A percentile compares a stretch with the other conserved stretches of the same genome.
These are phyloP conservation scores for Neoscelio sp. DNA, from an alignment of 2,888 invertebrate species.

Conservation along the genomic window DNA sequence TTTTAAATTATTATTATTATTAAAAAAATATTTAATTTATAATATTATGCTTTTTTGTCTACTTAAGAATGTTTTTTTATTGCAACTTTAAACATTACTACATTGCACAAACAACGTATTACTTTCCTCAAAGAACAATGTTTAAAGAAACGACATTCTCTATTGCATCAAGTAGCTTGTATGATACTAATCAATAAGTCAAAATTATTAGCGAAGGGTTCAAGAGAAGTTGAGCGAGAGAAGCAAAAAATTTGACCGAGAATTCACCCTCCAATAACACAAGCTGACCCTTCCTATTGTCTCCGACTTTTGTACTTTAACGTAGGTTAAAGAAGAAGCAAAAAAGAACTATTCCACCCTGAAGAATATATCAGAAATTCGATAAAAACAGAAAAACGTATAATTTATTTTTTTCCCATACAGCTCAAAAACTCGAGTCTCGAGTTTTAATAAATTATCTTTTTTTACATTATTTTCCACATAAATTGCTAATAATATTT, in stretches of 20 bases:
- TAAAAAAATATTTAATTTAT: too few relatives aligned
- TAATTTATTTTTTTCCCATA: constrained; percentile 4
- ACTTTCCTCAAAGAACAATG: background rate
- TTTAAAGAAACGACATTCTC: background rate
- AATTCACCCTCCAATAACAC: constrained; percentile 18
- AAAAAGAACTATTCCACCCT: constrained; percentile 1
- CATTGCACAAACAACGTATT: background rate
- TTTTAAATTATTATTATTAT: too few relatives aligned
- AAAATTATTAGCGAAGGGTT: constrained; percentile 34
- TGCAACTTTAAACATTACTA: too few relatives aligned
- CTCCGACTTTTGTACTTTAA: constrained; percentile 7
- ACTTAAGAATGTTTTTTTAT: too few relatives aligned
- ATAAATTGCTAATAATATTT: too few relatives aligned
- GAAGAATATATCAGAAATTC: constrained; percentile 13
- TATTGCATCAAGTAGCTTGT: background rate
- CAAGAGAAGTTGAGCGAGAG: constrained; percentile 15
- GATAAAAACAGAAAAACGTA: constrained; percentile 3
- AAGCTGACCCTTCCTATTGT: constrained; percentile 28
- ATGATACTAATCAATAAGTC: constrained; percentile 36
- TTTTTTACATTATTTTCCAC: too few relatives aligned
- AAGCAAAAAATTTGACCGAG: constrained; percentile 36
- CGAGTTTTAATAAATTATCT: too few relatives aligned
- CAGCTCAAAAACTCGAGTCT: too few relatives aligned
- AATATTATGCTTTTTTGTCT: too few relatives aligned
- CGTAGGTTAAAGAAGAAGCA: constrained; percentile 4